Evolutionary conservation across 2,113 vertebrate species (phyloP), one percentile per base, ranked within the genome.

Genomic region (Oryzias javanicus): DNA sequence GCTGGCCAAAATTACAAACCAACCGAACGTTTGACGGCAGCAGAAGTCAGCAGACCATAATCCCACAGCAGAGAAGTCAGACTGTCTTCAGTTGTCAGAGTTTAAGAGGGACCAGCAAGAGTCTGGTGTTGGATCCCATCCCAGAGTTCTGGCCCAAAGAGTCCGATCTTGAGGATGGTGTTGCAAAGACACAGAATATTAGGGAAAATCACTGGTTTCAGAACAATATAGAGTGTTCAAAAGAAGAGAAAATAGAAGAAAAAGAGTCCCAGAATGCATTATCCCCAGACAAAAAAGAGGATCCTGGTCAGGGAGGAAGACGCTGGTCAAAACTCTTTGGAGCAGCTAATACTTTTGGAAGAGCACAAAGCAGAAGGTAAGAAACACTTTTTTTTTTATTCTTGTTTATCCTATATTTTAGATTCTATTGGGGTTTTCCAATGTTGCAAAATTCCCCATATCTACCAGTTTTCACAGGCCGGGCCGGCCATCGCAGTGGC

Each of bases 401-500:
- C n/a, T n/a, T n/a, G n/a, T n/a, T n/a, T n/a, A n/a, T n/a, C n/a
- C n/a, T n/a, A n/a, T n/a, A n/a, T n/a, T n/a, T n/a, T n/a, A n/a
- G n/a, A n/a, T n/a, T n/a, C n/a, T n/a, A n/a, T n/a, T n/a, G n/a
- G n/a, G n/a, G n/a, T n/a, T n/a, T n/a, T n/a, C n/a, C n/a, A n/a
- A n/a, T n/a, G n/a, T n/a, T n/a, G n/a, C n/a, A 22, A 22, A 22
- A 22, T 4, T 49, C 35, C 13, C 22, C 29, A 22, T 60, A 20
- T 69, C 15, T 50, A 44, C 60, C 5, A 14, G 59, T 72, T 52
- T 18, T 48, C 40, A 3, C 24, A 84, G 75, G 35, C 55, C 8
- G 81, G 96, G 92, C 76, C 78, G 93, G 40, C 97, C 97, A 0
- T 98, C 96, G 0, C 90, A 94, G 54, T 98, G 96, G 97, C 90